These are phyloP conservation scores for Anastatus disparis DNA, from an alignment of 1,140 invertebrate species.

Conservation along the genomic window DNA sequence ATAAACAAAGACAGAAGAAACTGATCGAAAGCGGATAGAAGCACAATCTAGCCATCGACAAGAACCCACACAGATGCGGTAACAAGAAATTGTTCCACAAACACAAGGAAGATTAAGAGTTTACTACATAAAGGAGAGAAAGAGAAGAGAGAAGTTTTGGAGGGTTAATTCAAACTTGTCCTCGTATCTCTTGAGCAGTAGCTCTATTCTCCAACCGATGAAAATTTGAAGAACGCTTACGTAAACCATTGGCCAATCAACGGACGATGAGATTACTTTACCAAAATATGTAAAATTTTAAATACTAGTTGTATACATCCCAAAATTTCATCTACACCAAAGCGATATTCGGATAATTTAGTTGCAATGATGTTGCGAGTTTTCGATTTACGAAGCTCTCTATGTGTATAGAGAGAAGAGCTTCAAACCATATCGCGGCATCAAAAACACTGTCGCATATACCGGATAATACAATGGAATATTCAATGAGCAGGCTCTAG, in stretches of 20 bases:
- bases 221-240: constrained; percentile 15
- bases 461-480: constrained; percentile 27
- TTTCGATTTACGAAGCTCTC: too few species aligned
- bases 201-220: background rate
- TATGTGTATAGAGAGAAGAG: too few species aligned
- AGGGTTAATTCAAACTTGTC: background rate
- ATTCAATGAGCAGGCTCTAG: constrained; percentile 4
- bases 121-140: background rate
- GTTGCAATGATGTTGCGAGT: background rate
- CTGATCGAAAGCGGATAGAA: too few species aligned
- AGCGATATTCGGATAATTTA: constrained; percentile 16
- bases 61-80: background rate
- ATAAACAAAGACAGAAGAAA: too few species aligned
- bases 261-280: background rate
- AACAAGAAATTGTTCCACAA: constrained; percentile 14
- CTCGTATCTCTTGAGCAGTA: background rate
- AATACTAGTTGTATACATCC: background rate
- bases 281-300: constrained; percentile 2
- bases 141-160: too few species aligned
- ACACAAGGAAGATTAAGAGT: constrained; percentile 22
- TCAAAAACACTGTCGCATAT: background rate
- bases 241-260: constrained; percentile 3
- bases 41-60: background rate
- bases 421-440: too few species aligned
- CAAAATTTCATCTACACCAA: too few species aligned